Evolutionary conservation across 2,113 vertebrate species (phyloP).

Genomic region (Barbus barbus): DNA sequence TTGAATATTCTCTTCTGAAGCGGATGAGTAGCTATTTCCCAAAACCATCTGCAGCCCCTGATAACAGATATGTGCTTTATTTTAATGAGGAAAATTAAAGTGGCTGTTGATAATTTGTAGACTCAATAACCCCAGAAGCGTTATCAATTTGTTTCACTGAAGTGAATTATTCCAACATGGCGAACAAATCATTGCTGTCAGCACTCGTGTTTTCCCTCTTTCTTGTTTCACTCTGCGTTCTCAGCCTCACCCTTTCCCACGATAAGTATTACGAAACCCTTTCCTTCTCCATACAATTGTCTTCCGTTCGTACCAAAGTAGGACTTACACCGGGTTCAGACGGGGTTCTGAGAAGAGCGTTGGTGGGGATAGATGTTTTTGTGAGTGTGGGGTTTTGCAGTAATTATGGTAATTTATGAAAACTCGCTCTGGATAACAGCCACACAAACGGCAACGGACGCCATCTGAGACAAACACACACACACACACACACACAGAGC

Average conservation of each 20-base stretch:
- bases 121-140: conserved; percentile 2
- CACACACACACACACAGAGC: conserved; percentile 30
- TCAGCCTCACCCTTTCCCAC: conserved; percentile 30
- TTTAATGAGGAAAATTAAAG: conserved; percentile 16
- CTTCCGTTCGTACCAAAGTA: background rate
- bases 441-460: conserved; percentile 31
- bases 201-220: conserved; percentile 3
- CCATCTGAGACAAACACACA: conserved; percentile 32
- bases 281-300: background rate
- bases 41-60: background rate
- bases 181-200: conserved; percentile 14
- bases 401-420: conserved; percentile 44
- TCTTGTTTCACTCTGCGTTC: background rate
- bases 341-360: too few relatives aligned
- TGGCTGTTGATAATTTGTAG: background rate
- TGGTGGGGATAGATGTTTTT: background rate
- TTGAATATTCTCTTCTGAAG: background rate
- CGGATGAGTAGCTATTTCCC: background rate
- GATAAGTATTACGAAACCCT: background rate
- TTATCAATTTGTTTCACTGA: conserved; percentile 30
- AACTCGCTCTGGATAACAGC: conserved; percentile 25
- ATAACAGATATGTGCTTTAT: conserved; percentile 6
- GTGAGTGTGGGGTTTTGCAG: conserved; percentile 8
- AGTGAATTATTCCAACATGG: conserved; percentile 21
- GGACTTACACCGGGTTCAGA: background rate